Base-by-base conservation (phyloP, 2,113 vertebrate genomes). In the Ictidomys tridecemlineatus region DNA sequence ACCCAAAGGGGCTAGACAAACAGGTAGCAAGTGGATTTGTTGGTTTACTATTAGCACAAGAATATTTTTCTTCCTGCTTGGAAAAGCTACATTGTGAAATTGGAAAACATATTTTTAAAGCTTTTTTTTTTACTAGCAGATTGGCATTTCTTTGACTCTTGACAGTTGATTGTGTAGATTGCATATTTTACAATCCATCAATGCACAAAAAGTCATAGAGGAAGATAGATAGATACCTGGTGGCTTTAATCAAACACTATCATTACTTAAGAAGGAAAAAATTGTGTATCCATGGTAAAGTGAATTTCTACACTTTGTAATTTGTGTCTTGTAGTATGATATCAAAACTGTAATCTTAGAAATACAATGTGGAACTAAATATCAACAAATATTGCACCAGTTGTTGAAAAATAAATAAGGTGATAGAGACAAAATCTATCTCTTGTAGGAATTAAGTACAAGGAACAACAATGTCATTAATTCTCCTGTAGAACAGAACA, bases 131-230 rank as follows among this genome's bases (percentile, higher is more conserved):
- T 63, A 85, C 91, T 85, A 95, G 74, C 56, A 97, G 94, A 72
- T n/a, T 82, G 28, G 51, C 79, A 96, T 96, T 98, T 98, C 84
- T 97, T 96, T 95, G 37, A 92, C 13, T 73, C 2, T 0, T 95
- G 56, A 90, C 8, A 96, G 70, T 70, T 97, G 91, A 56, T 87
- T 95, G 51, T 58, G 85, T 8, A 96, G 91, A 61, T 87, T 95
- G 51, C 63, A 86, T 8, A 96, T 97, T 97, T 98, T 93, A 96
- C 77, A 97, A 94, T 67, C 83, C 94, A 98, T 95, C 93, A 93
- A 97, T 82, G 28, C 87, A 77, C 51, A 92, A 94, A 51, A 97
- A 93, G 80, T 96, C 87, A 91, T 67, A 0, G 0, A 96, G 20
- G 63, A 97, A n/a, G 82, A 97, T 92, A 78, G n/a, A 63, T 30